Evolutionary conservation across 1,140 invertebrate species (phyloP).

Genomic region (Drosophila micromelanica): DNA sequence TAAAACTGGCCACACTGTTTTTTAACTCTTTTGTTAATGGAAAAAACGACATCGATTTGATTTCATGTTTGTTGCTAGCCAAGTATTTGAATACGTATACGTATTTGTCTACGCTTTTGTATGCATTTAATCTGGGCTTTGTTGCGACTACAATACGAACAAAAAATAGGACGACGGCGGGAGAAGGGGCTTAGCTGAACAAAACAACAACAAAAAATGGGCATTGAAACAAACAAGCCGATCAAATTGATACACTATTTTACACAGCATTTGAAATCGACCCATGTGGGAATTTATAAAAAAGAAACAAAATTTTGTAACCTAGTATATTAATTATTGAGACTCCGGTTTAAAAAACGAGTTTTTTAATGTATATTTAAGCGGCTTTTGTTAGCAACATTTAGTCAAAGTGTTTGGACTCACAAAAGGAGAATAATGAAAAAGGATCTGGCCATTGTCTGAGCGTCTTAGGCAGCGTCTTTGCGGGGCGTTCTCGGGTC

Average conservation of each 20-base stretch:
- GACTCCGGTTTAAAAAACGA: no score
- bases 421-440: neutral
- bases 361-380: no score
- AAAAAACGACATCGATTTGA: constrained; percentile 10
- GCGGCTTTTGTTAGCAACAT: neutral
- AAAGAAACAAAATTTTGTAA: no score
- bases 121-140: constrained; percentile 36
- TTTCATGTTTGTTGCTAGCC: no score
- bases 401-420: neutral
- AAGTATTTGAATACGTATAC: constrained; percentile 2
- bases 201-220: neutral
- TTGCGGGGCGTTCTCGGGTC: constrained; percentile 10
- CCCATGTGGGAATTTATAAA: no score
- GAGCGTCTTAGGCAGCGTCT: constrained; percentile 14
- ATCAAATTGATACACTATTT: neutral
- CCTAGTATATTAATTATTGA: no score
- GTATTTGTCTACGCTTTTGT: constrained; percentile 22
- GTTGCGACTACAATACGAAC: constrained; percentile 20
- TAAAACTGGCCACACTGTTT: neutral
- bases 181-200: neutral
- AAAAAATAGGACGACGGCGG: neutral
- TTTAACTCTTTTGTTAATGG: neutral
- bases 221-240: neutral
- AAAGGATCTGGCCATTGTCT: constrained; percentile 10
- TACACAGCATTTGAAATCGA: neutral